Evolutionary conservation across 2,113 vertebrate species (phyloP), one percentile per base, ranked within the genome.

Genomic region (Oncorhynchus clarkii): DNA sequence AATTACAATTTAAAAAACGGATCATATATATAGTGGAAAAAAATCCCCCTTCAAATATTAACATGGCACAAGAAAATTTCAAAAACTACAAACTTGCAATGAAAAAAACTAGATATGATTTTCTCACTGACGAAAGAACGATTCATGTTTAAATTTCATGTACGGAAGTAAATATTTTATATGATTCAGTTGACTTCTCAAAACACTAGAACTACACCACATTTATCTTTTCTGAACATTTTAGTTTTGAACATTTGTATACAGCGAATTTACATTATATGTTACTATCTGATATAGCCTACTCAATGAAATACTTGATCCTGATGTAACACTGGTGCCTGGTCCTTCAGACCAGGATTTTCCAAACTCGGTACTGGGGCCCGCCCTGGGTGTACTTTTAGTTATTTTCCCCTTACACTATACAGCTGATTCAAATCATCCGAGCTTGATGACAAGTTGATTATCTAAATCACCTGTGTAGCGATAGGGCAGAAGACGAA

Each of bases 31-130:
- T 24, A 70, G 67, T n/a, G 65, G 24, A 18, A 54, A n/a, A 48
- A 48, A 73, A 78, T 8, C 27, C 59, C 64, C 65, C 70, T 18
- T 22, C 70, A 81, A 74, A 85, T 76, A 76, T 85, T 73, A 80
- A 75, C 78, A 89, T 87, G 87, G 87, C 91, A 89, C 88, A 81
- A 86, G 66, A 71, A 80, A 59, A 60, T 22, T 27, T 34, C 18
- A 48, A 34, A 79, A 77, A 72, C 51, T 71, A 67, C 12, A 79
- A 74, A 22, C 12, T 57, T 24, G 60, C 24, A 29, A 13, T 71
- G 80, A 86, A 74, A 71, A 27, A 70, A n/a, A 67, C 5, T 0
- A 69, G 27, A 64, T 65, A 72, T 70, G 39, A 45, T 45, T 12
- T 45, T 45, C 39, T 45, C 9, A 45, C 39, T 66, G 51, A 76